A percentile compares a stretch with the other conserved stretches of the same genome.
These are phyloP conservation scores for Syrrhaptes paradoxus DNA, from an alignment of 2,113 vertebrate species.

Conservation along the genomic window DNA sequence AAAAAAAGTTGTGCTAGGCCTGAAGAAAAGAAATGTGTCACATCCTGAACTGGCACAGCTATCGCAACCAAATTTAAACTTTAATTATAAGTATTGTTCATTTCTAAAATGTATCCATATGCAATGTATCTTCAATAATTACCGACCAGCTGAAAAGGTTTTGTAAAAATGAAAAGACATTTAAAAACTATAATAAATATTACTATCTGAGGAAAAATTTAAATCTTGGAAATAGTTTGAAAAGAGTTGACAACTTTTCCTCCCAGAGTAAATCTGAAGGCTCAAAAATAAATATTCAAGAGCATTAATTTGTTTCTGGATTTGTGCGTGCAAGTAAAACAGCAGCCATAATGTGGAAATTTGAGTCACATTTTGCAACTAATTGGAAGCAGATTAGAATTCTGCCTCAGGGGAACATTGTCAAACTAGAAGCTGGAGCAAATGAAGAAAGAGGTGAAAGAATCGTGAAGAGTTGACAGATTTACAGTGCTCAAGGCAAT, in stretches of 20 bases:
- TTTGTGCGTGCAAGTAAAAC: slow-evolving; percentile 80
- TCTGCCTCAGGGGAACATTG: slow-evolving; percentile 84
- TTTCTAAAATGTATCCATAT: neutral
- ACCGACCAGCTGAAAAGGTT: neutral
- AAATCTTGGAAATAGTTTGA: slow-evolving; percentile 46
- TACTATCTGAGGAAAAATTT: neutral
- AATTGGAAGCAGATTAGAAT: slow-evolving; percentile 90
- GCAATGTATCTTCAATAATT: slow-evolving; percentile 19
- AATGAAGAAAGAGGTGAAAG: slow-evolving; percentile 86
- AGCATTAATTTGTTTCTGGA: slow-evolving; percentile 83
- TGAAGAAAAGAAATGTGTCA: neutral
- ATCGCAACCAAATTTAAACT: neutral
- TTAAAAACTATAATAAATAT: neutral
- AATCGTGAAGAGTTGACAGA: slow-evolving; percentile 83
- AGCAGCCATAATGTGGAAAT: slow-evolving; percentile 84
- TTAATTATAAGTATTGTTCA: neutral
- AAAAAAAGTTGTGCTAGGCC: neutral
- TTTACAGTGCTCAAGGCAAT: slow-evolving; percentile 84
- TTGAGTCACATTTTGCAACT: slow-evolving; percentile 87
- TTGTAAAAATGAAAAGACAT: neutral
- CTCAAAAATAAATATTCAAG: slow-evolving; percentile 80
- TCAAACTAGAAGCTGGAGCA: slow-evolving; percentile 84
- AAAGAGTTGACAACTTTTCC: slow-evolving; percentile 62
- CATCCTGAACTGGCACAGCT: neutral
- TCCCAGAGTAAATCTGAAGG: slow-evolving; percentile 60